phyloP scores from a whole-genome alignment of 2,888 invertebrate genomes.

The Uloborus plumipes region DNA sequence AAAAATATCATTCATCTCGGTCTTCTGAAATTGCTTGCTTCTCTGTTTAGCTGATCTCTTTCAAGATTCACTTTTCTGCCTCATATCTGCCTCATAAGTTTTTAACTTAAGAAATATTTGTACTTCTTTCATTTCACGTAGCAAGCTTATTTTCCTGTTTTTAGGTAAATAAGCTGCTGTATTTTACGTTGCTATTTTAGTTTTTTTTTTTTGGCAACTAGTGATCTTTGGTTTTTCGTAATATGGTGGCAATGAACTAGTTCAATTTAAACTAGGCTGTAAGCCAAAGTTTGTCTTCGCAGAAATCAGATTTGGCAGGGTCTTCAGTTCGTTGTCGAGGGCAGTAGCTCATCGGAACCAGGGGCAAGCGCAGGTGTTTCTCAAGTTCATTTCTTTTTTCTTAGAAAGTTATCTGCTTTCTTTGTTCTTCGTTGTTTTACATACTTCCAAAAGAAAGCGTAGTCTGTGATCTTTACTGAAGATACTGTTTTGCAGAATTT shows the following conservation, averaged over 20 bases:
- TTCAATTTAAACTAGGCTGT: slow-evolving; percentile 12
- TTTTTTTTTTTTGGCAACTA: not conserved
- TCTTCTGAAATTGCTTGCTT: too few relatives aligned
- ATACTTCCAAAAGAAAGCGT: not conserved
- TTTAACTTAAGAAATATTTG: too few relatives aligned
- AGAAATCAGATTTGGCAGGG: slow-evolving; percentile 28
- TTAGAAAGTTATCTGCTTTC: not conserved
- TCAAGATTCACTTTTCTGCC: too few relatives aligned
- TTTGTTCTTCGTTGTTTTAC: not conserved
- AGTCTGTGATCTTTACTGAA: too few relatives aligned
- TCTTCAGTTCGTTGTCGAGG: slow-evolving; percentile 28
- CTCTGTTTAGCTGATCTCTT: too few relatives aligned
- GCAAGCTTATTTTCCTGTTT: too few relatives aligned
- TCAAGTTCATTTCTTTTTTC: slow-evolving; percentile 1
- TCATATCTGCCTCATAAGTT: too few relatives aligned
- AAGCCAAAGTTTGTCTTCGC: slow-evolving; percentile 28
- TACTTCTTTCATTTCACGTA: too few relatives aligned
- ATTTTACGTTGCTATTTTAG: too few relatives aligned
- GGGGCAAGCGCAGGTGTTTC: slow-evolving; percentile 25
- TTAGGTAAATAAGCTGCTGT: too few relatives aligned
- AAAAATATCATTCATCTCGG: too few relatives aligned
- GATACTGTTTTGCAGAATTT: too few relatives aligned
- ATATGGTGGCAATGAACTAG: slow-evolving; percentile 34
- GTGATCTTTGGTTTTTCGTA: not conserved
- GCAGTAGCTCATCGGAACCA: slow-evolving; percentile 34